A percentile compares a stretch with the other conserved stretches of the same genome.
Evolutionary conservation across 2,113 vertebrate species (phyloP).

Genomic region (Leiothrix lutea): DNA sequence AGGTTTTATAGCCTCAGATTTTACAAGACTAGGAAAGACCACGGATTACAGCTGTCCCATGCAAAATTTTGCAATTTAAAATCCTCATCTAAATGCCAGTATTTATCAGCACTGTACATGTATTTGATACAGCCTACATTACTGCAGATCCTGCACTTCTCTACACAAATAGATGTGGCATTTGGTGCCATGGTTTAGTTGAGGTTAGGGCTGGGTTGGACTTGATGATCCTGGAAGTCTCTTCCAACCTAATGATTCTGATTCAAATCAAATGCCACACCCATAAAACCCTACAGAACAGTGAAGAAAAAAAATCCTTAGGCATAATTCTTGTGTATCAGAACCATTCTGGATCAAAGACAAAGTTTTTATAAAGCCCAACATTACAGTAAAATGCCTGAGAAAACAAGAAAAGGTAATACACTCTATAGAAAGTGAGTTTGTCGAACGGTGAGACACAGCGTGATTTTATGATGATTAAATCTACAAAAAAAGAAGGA

Average conservation of each 20-base stretch:
- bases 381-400: not conserved
- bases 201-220: too few relatives aligned
- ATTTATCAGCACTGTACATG: not conserved
- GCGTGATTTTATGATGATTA: not conserved
- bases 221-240: too few relatives aligned
- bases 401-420: not conserved
- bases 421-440: not conserved
- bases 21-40: not conserved
- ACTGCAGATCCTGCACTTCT: not conserved
- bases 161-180: not conserved
- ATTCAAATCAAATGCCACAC: not conserved
- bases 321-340: not conserved
- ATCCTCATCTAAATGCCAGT: not conserved
- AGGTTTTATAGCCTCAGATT: not conserved
- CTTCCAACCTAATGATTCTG: too few relatives aligned
- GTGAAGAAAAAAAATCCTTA: not conserved
- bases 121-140: not conserved
- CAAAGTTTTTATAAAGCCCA: not conserved
- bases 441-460: not conserved
- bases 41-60: not conserved
- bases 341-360: not conserved
- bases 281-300: not conserved
- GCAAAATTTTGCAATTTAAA: not conserved
- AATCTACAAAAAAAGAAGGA: not conserved
- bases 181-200: too few relatives aligned